Evolutionary conservation across 2,113 vertebrate genomes (phyloP), one percentile per base, ranked within the genome.

Genomic region (Tinamus guttatus): DNA sequence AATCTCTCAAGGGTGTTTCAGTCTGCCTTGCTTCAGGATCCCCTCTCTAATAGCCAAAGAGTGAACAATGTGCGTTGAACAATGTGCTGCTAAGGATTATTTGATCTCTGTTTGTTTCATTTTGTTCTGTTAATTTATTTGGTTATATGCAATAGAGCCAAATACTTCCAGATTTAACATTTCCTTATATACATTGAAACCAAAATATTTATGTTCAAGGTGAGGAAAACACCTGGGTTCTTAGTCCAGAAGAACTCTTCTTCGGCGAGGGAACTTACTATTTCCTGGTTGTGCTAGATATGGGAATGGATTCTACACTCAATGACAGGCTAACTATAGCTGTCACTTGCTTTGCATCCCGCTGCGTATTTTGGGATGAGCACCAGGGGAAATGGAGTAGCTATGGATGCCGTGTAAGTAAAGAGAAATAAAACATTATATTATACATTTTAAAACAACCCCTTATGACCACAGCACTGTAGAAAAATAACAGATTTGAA

Each of bases 301-400:
- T 93, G 20, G 97, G 95, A 60, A 82, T 97, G 63, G 98, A 98
- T 32, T 90, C 97, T 54, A 95, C 95, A 40, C 71, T 96, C n/a
- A 95, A 98, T 13, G 79, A 95, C 25, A 69, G 93, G 40, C 43
- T 97, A 83, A 98, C 98, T 4, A 95, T 99, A 69, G 97, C 96
- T 63, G 94, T 99, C 74, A 98, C 97, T 87, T 98, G 98, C 56
- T 98, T 99, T 59, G 97, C 98, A 49, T 98, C 99, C 77, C 98
- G 96, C 71, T 99, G 99, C 85, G 98, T 98, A 56, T 99, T 99
- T 94, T 99, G 99, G 99, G 98, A 99, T 68, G 98, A 98, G 87
- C 94, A 62, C 3, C 96, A 94, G 56, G 96, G 94, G 21, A 97
- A 96, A 30, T 99, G 99, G 99, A 98, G 98, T 95, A 97, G 97